Percentiles rank a stretch among this genome's conserved stretches.
phyloP scores from a whole-genome alignment of 2,113 vertebrate genomes.

The Cryptomyrus ogoouensis region DNA sequence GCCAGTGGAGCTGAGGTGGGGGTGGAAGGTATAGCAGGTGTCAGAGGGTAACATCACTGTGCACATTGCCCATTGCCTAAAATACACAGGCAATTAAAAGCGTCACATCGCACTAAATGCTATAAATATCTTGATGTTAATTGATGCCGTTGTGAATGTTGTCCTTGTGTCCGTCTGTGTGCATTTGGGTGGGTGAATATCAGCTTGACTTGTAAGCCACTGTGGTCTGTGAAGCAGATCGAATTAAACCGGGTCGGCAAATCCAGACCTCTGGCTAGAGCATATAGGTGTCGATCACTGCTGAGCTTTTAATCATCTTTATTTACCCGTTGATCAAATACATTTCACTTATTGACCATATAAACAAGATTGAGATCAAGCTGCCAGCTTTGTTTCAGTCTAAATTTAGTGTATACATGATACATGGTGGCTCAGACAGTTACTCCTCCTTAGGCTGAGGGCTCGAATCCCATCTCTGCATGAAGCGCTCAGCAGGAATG shows the following conservation, averaged over 20 bases:
- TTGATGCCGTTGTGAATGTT: neutral
- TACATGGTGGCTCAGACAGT: neutral
- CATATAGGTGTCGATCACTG: neutral
- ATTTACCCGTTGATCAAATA: neutral
- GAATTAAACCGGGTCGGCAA: neutral
- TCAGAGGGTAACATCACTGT: neutral
- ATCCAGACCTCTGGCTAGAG: neutral
- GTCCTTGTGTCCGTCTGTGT: neutral
- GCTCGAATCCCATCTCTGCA: neutral
- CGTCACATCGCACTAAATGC: neutral
- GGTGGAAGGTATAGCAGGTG: neutral
- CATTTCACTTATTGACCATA: neutral
- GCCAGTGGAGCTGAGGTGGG: constrained; percentile 47
- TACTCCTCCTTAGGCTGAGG: neutral
- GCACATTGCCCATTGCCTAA: constrained; percentile 10
- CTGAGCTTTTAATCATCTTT: neutral
- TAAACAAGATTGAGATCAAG: neutral
- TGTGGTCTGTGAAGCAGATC: neutral
- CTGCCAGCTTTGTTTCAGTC: neutral
- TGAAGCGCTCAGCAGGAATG: neutral
- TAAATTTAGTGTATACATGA: neutral
- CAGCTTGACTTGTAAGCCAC: neutral
- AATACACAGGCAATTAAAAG: neutral
- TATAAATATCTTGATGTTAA: neutral
- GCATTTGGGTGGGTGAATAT: neutral